phyloP scores from a whole-genome alignment of 2,113 vertebrate genomes.

The Thamnaconus septentrionalis region DNA sequence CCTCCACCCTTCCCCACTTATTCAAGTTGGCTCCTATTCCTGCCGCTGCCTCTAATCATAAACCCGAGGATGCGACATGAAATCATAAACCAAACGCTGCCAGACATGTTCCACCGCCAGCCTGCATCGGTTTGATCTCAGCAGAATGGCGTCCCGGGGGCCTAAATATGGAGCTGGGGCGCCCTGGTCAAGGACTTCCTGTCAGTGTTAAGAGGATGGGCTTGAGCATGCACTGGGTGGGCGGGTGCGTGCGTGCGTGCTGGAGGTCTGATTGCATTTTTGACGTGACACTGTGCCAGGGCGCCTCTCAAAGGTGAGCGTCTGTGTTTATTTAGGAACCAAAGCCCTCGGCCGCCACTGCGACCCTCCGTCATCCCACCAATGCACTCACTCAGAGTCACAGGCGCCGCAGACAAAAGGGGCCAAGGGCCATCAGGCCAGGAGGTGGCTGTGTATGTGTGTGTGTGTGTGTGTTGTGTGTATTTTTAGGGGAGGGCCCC shows the following conservation, averaged over 20 bases:
- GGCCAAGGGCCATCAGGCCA: conserved; percentile 55
- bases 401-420: conserved; percentile 74
- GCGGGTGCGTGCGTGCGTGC: conserved; percentile 31
- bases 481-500: conserved; percentile 73
- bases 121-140: conserved; percentile 53
- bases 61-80: conserved; percentile 28
- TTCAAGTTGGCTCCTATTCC: conserved; percentile 42
- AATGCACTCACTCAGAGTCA: conserved; percentile 67
- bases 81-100: conserved; percentile 50
- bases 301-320: conserved; percentile 70
- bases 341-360: conserved; percentile 66
- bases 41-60: conserved; percentile 49
- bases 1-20: conserved; percentile 35
- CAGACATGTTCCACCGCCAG: conserved; percentile 49
- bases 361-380: conserved; percentile 71
- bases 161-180: conserved; percentile 62
- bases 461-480: conserved; percentile 7
- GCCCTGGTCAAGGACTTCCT: conserved; percentile 61
- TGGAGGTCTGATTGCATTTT: conserved; percentile 45
- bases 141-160: conserved; percentile 36
- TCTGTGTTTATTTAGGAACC: conserved; percentile 75
- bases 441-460: conserved; percentile 23
- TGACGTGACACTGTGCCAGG: conserved; percentile 47
- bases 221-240: conserved; percentile 12
- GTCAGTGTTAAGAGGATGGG: conserved; percentile 52